Conservation (phyloP, 2,113 vertebrate genomes). For the Polypterus bichir region DNA sequence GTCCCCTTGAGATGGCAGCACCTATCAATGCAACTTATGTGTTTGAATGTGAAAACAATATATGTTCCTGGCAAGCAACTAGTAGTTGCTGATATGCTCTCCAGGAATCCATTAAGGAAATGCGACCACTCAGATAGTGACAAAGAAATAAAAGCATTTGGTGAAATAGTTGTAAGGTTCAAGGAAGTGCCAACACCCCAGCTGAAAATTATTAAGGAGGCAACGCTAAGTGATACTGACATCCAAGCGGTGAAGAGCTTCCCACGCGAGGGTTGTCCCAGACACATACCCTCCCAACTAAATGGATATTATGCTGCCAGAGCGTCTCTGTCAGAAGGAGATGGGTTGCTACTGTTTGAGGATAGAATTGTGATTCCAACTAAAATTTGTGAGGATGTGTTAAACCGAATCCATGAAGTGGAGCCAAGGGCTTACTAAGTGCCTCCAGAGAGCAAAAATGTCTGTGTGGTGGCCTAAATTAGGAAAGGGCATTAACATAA, state of each 20-base stretch:
- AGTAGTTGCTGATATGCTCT: conserved; percentile 4
- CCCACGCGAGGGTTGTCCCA: background rate
- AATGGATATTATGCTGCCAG: background rate
- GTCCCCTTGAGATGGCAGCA: conserved; percentile 8
- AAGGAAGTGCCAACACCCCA: conserved; percentile 1
- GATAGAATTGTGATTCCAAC: background rate
- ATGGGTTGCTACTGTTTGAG: background rate
- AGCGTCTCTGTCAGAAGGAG: background rate
- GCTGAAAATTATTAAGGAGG: conserved; percentile 6
- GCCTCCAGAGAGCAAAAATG: conserved; percentile 3
- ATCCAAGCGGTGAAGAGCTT: conserved; percentile 4
- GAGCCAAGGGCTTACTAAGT: conserved; percentile 1
- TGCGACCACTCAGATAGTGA: background rate
- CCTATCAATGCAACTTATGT: conserved; percentile 8
- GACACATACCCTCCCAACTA: background rate
- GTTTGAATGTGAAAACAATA: conserved; percentile 4
- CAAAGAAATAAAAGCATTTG: conserved; percentile 2
- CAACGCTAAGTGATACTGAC: background rate
- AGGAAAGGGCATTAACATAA: background rate
- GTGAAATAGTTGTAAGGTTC: background rate
- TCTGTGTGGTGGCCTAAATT: conserved; percentile 1
- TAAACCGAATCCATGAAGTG: background rate
- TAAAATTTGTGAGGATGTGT: background rate
- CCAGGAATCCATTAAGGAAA: conserved; percentile 4
- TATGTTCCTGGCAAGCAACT: conserved; percentile 11